Percentiles rank a stretch among this genome's conserved stretches.
Evolutionary conservation across 64 coral and sea anemone genomes (phyloP).

Genomic region (Actinia equina): DNA sequence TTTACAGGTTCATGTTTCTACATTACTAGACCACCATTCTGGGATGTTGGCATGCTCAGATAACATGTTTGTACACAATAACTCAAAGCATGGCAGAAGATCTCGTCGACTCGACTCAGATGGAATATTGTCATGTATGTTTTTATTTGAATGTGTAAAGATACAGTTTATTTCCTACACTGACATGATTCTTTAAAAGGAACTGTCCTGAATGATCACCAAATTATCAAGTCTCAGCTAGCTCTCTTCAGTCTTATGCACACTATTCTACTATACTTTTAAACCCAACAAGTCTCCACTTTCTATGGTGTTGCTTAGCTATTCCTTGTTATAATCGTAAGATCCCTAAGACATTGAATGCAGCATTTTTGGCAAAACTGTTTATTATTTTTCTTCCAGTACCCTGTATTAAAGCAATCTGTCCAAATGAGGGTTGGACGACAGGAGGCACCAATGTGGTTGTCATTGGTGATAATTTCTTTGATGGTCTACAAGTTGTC

Average conservation of each 20-base stretch:
- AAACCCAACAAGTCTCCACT: too few species aligned
- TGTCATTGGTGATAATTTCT: slow-evolving; percentile 87
- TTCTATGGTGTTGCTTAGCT: too few species aligned
- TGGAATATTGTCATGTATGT: neutral
- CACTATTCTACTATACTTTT: too few species aligned
- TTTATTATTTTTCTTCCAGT: slow-evolving; percentile 20
- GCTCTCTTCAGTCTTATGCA: too few species aligned
- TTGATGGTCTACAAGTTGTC: slow-evolving; percentile 96
- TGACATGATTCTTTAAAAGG: too few species aligned
- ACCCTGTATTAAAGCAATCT: slow-evolving; percentile 88
- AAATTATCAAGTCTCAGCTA: too few species aligned
- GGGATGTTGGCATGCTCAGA: slow-evolving; percentile 85
- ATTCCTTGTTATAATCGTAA: too few species aligned
- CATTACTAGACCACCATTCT: slow-evolving; percentile 53
- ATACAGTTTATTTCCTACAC: too few species aligned
- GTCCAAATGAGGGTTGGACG: slow-evolving; percentile 95
- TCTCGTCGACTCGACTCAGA: slow-evolving; percentile 62
- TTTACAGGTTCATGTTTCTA: slow-evolving; percentile 82
- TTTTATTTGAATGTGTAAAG: neutral
- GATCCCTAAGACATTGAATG: too few species aligned
- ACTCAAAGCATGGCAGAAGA: slow-evolving; percentile 88
- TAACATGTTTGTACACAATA: slow-evolving; percentile 98
- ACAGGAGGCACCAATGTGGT: slow-evolving; percentile 92
- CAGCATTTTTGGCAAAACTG: neutral
- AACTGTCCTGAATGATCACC: too few species aligned